Evolutionary conservation across 2,888 invertebrate species (phyloP).

Genomic region (Oeneis ivallda): DNA sequence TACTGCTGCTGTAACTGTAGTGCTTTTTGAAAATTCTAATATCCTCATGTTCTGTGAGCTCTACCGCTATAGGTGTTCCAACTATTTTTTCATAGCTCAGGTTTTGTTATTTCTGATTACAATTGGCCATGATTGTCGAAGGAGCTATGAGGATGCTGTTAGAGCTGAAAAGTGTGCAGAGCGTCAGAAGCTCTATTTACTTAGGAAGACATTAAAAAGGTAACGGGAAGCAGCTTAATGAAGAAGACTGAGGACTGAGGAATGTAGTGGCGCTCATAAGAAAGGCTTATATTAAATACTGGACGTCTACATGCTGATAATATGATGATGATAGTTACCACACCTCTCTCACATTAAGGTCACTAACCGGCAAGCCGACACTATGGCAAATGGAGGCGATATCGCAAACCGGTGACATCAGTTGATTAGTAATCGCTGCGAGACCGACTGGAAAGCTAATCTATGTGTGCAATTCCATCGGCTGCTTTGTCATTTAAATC

Average conservation of each 20-base stretch:
- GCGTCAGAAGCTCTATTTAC: too few relatives aligned
- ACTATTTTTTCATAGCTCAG: background rate
- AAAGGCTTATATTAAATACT: background rate
- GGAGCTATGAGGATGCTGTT: too few relatives aligned
- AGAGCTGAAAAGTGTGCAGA: too few relatives aligned
- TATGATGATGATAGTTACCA: background rate
- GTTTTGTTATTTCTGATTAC: background rate
- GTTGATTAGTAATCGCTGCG: conserved; percentile 32
- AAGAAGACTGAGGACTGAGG: background rate
- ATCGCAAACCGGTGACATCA: conserved; percentile 26
- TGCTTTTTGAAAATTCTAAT: background rate
- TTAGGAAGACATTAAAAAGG: background rate
- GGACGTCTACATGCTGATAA: background rate
- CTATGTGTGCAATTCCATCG: conserved; percentile 25
- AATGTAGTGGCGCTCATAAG: background rate
- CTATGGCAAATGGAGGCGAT: background rate
- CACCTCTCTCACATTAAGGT: background rate
- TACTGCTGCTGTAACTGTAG: too few relatives aligned
- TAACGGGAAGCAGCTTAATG: background rate
- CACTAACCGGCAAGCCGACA: background rate
- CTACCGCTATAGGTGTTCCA: background rate
- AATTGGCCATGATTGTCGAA: background rate
- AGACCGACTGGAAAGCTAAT: conserved; percentile 27
- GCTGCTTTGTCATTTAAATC: conserved; percentile 34
- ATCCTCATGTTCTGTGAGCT: background rate